These are phyloP conservation scores for Hybos culiciformis DNA, from an alignment of 2,888 invertebrate genomes.

Conservation along the genomic window DNA sequence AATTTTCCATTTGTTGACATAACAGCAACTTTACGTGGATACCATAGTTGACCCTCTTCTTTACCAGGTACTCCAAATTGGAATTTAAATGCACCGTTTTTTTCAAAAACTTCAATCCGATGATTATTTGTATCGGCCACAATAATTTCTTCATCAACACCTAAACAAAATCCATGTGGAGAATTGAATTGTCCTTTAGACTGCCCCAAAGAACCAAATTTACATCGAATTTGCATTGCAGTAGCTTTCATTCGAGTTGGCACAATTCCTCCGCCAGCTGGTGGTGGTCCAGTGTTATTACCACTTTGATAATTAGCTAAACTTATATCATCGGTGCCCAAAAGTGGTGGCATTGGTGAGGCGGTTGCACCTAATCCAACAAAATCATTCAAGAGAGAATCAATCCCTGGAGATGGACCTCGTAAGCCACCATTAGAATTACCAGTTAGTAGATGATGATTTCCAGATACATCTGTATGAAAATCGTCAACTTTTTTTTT, in stretches of 20 bases:
- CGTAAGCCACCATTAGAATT: slow-evolving; percentile 32
- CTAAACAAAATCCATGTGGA: slow-evolving; percentile 92
- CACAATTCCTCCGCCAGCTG: no score
- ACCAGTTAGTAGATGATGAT: slow-evolving; percentile 15
- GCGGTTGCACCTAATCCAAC: slow-evolving; percentile 45
- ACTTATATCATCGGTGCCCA: slow-evolving; percentile 38
- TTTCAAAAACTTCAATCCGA: slow-evolving; percentile 89
- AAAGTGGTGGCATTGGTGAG: slow-evolving; percentile 41
- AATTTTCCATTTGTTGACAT: slow-evolving; percentile 77
- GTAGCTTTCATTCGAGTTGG: slow-evolving; percentile 59
- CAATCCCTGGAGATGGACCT: slow-evolving; percentile 46
- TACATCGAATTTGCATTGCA: slow-evolving; percentile 78
- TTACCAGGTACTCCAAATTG: slow-evolving; percentile 91
- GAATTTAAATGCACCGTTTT: slow-evolving; percentile 81
- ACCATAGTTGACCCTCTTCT: slow-evolving; percentile 94
- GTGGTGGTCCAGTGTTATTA: no score
- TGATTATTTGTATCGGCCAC: slow-evolving; percentile 96
- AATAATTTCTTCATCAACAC: slow-evolving; percentile 88
- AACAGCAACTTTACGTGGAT: slow-evolving; percentile 89
- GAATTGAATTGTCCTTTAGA: slow-evolving; percentile 92
- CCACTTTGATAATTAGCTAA: slow-evolving; percentile 36
- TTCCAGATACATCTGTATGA: slow-evolving; percentile 36
- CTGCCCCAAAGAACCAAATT: slow-evolving; percentile 87
- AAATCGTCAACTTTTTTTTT: slow-evolving; percentile 21
- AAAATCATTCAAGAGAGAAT: slow-evolving; percentile 45